Evolutionary conservation across 2,113 vertebrate genomes (phyloP), one percentile per base, ranked within the genome.

Genomic region (Alosa alosa): DNA sequence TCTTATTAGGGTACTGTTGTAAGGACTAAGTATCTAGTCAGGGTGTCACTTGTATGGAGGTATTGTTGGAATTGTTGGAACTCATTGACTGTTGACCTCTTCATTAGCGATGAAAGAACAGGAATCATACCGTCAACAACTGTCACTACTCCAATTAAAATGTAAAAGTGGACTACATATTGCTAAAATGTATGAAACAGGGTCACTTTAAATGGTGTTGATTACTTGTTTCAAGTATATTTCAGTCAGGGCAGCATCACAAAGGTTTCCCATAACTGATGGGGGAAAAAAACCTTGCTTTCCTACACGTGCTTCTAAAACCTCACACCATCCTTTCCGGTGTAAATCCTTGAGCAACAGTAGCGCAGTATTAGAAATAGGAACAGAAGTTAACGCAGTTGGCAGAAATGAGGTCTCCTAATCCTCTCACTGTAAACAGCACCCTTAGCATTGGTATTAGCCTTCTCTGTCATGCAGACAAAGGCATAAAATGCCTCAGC

Each of bases 341-440:
- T 88, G 39, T 81, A 91, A 94, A 89, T 91, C 89, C 86, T 91
- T 91, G 89, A 86, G 89, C 91, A 92, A 90, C 86, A 90, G 87
- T 86, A 87, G 88, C 89, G 89, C 87, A 89, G 86, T 81, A 45
- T 89, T 87, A 90, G 90, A 89, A 91, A 90, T 88, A 83, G 86
- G 90, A 92, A 91, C 87, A 88, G 85, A 72, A 83, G 82, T 88
- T 88, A 90, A 86, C 88, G 90, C 86, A 92, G 85, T 92, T 92
- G 90, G 91, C 90, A 89, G 85, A 88, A 90, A 91, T 85, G 6
- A 41, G 88, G 83, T 84, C 86, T 86, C 60, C 64, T 92, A 92
- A 92, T 92, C 88, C 88, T 88, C 90, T 90, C 78, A 82, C 84
- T 88, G 72, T 87, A 86, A 86, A 86, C 81, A 86, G 84, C 91